Evolutionary conservation across 1,140 invertebrate genomes (phyloP).

Genomic region (Cryptotermes secundus): DNA sequence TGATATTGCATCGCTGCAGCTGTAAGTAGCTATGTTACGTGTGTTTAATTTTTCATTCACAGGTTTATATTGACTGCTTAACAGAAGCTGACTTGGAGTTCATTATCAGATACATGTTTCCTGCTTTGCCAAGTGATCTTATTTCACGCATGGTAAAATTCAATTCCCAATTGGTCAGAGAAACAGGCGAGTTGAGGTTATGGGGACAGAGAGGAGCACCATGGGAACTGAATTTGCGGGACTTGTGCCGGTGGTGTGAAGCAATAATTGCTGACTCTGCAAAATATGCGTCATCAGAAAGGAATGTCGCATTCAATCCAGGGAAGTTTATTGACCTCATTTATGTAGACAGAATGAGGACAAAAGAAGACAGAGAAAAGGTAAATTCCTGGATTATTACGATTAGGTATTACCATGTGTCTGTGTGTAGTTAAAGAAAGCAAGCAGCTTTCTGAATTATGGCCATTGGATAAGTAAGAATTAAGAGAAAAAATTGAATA

Average conservation of each 20-base stretch:
- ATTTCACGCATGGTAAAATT: constrained; percentile 78
- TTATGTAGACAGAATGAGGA: constrained; percentile 81
- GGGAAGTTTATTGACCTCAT: constrained; percentile 72
- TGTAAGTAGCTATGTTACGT: too few species aligned
- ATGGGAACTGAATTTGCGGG: constrained; percentile 97
- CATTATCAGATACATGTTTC: constrained; percentile 53
- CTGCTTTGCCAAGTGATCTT: constrained; percentile 49
- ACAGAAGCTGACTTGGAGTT: constrained; percentile 71
- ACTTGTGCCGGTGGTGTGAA: constrained; percentile 92
- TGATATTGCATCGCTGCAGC: too few species aligned
- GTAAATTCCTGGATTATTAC: constrained; percentile 46
- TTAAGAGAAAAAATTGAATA: too few species aligned
- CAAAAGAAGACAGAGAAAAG: constrained; percentile 64
- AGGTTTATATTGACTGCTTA: constrained; percentile 84
- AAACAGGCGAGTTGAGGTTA: constrained; percentile 59
- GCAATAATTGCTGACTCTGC: constrained; percentile 48
- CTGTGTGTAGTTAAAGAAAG: too few species aligned
- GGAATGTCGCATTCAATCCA: constrained; percentile 48
- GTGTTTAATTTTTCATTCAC: constrained; percentile 28
- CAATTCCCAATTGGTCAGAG: constrained; percentile 66
- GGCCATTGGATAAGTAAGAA: too few species aligned
- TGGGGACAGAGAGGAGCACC: constrained; percentile 81
- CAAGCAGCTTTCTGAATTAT: too few species aligned
- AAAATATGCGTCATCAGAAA: constrained; percentile 34
- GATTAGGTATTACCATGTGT: too few species aligned